Evolutionary conservation across 2,888 invertebrate species (phyloP), one percentile per base, ranked within the genome.

Genomic region (Julus scanicus): DNA sequence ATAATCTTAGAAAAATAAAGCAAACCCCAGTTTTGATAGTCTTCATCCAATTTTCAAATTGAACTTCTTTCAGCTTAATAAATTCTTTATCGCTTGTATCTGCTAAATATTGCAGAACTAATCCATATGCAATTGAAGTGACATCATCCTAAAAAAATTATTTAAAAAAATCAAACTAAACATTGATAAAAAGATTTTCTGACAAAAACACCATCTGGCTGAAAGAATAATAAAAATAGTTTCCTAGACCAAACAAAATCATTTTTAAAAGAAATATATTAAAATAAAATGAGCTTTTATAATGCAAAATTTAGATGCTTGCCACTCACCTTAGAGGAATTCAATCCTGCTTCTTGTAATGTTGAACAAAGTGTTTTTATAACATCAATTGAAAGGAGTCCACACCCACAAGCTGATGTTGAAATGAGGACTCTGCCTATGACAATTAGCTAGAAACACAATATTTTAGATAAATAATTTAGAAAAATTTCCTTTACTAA

Each of bases 11-110:
- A 44, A 44, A 44, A 44, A 44, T 44, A 44, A 44, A 0, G n/a
- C 63, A 63, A 63, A 63, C 63, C 63, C 63, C 63, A 63, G 63
- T 63, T 63, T 63, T 63, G n/a, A 63, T 63, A 17, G 63, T 63
- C 17, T 63, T n/a, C 63, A 63, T 63, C 63, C 63, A 63, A 63
- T n/a, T 63, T 63, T 63, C n/a, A n/a, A 63, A 63, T n/a, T 63
- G 63, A 63, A n/a, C 63, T 63, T 63, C 63, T n/a, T 63, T 63
- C n/a, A 63, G 17, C n/a, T 63, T 63, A 63, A 63, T n/a, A n/a
- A n/a, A 63, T 17, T 63, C 63, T 63, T 63, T 63, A 63, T 63
- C 63, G 17, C 63, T n/a, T 5, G 63, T 63, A 17, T 63, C 63
- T n/a, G 63, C 17, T n/a, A 63, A 20, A 63, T 63, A 63, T 17